Base-by-base conservation (phyloP, 1,140 invertebrate species). In the Aphaenogaster ashmeadi region DNA sequence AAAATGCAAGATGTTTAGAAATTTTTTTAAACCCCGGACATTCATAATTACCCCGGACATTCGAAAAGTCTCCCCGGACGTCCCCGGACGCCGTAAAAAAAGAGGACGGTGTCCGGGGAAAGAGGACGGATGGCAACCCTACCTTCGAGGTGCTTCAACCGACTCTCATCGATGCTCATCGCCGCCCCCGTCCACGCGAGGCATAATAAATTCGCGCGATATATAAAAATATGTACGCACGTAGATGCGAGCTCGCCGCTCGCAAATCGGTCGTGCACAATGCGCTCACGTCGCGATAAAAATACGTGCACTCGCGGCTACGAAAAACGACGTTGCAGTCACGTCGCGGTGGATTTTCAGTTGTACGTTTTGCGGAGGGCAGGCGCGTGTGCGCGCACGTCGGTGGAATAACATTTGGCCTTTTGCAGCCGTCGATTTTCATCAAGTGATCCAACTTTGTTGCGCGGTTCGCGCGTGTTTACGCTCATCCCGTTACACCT, bases 401-500 rank as follows among this genome's bases (percentile, higher is more conserved):
- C 67, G 80, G 18, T 74, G 62, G 85, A 86, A 84, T 74, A 69
- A 87, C 54, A 69, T 89, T 81, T 85, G 84, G 66, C 77, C 80
- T 86, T 89, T 87, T 66, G 77, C 83, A 81, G 38, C 78, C 58
- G 84, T 89, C 88, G 89, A 89, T 89, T 89, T 89, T 90, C 87
- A 88, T 88, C 87, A 88, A 88, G 27, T 84, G 67, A 71, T 44
- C 47, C 52, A 88, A 89, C 83, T 88, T 88, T 71, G 87, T 66
- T 50, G 75, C 81, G 50, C 66, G 85, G 78, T 27, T 69, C 54
- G 44, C 18, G 41, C 36, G 87, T 86, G 72, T 85, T 88, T 80
- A 41, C 69, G 47, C 54, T 47, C 41, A 33, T 56, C 58, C 50
- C 83, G 11, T 67, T 54, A 66, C 89, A 90, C 88, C 88, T 89